phyloP scores from a whole-genome alignment of 2,113 vertebrate species.

The Otolemur garnettii region DNA sequence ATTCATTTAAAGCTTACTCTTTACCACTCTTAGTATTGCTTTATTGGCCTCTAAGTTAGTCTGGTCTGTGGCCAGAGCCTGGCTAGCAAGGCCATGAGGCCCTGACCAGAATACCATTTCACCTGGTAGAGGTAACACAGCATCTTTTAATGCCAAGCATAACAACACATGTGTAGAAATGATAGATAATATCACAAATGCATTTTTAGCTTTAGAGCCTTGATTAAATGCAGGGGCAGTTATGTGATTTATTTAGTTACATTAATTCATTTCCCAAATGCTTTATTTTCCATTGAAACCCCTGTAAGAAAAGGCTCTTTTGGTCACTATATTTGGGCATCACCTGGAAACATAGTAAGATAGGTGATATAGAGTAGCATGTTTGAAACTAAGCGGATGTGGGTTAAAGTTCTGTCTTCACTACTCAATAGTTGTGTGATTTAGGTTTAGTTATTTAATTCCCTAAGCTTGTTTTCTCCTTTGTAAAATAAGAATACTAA shows the following conservation, averaged over 20 bases:
- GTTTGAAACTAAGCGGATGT: conserved; percentile 34
- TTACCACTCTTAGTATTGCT: neutral
- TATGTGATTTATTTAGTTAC: conserved; percentile 29
- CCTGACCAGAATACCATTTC: neutral
- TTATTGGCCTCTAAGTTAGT: neutral
- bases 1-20: conserved; percentile 35
- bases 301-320: neutral
- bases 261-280: conserved; percentile 23
- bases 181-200: neutral
- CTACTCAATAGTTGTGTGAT: neutral
- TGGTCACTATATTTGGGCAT: neutral
- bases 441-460: conserved; percentile 1
- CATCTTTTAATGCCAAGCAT: neutral
- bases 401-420: neutral
- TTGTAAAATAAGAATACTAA: neutral
- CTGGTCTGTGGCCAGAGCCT: neutral
- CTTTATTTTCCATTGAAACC: conserved; percentile 41
- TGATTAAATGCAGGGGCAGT: neutral
- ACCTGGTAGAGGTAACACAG: neutral
- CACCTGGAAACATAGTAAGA: conserved; percentile 6
- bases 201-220: neutral
- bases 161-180: neutral
- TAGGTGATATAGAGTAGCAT: neutral
- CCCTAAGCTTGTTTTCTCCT: neutral
- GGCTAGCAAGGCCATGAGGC: neutral